Evolutionary conservation across 2,888 invertebrate genomes (phyloP), one percentile per base, ranked within the genome.

Genomic region (Agrotis segetum): DNA sequence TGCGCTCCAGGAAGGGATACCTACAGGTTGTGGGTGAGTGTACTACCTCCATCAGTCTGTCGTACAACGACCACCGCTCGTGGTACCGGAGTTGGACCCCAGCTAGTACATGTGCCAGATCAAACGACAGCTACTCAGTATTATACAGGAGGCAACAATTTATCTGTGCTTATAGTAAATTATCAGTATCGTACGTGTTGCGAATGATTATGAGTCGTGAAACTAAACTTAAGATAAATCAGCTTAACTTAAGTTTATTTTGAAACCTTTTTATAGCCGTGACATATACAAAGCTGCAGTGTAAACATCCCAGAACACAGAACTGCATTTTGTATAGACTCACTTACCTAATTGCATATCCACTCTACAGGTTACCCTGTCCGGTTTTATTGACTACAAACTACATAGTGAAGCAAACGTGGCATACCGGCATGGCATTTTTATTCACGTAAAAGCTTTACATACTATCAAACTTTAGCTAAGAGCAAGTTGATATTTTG

Each of bases 21-120:
- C 96, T 99, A 47, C 98, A 99, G 96, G 98, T 99, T 83, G 98
- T 99, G 56, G 99, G 99, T 99, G 91, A 97, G 98, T 96, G 71
- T 19, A 58, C 14, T 34, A 49, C 44, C 40, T 44, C 50, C 82
- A 98, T 99, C 88, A 98, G 98, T 77, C 96, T 99, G 72, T 97
- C 98, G 64, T 98, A 97, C 96, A 98, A 98, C 93, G 98, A 40
- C 34, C 34, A 34, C 34, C 34, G 34, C 34, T 34, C 34, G 34
- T 34, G 7, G 34, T 34, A 7, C 98, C 98, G 90, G 98, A 99
- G 92, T 97, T 97, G 58, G 99, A 99, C 94, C 97, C 98, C 3
- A 99, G 99, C 74, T 99, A 98, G 98, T 99, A 97, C 89, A 98
- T 98, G 98, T 98, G 98, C 91, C 98, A 99, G 94, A 98, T 99